Percentiles rank a stretch among this genome's conserved stretches.
phyloP scores from a whole-genome alignment of 2,113 vertebrate genomes.

The Dromaius novaehollandiae region DNA sequence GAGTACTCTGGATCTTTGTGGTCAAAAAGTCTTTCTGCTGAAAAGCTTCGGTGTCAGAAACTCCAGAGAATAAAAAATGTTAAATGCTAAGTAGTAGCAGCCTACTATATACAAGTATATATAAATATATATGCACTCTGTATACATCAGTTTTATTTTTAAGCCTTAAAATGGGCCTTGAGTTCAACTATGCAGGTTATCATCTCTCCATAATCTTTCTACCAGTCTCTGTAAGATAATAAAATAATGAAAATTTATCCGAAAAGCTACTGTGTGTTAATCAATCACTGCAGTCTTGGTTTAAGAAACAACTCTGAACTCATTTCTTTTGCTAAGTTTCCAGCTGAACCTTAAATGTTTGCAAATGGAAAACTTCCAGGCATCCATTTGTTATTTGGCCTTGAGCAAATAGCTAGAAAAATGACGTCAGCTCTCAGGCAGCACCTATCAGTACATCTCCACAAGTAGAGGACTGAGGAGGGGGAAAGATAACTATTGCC shows the following conservation, averaged over 20 bases:
- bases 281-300: not conserved
- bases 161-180: not conserved
- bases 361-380: not conserved
- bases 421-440: not conserved
- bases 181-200: not conserved
- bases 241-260: not conserved
- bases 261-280: constrained; percentile 24
- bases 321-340: not conserved
- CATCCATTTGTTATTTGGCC: not conserved
- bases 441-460: not conserved
- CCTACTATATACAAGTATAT: not conserved
- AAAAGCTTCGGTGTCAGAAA: not conserved
- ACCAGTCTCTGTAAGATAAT: not conserved
- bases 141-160: not conserved
- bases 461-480: not conserved
- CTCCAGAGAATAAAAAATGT: not conserved
- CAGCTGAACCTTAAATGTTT: not conserved
- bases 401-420: not conserved
- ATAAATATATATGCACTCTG: not conserved
- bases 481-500: not conserved
- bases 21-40: not conserved
- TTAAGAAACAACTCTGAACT: constrained; percentile 24
- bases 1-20: not conserved
- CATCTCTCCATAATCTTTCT: not conserved
- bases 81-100: not conserved